Conservation (phyloP, 2,113 vertebrate species). For the Anolis carolinensis region DNA sequence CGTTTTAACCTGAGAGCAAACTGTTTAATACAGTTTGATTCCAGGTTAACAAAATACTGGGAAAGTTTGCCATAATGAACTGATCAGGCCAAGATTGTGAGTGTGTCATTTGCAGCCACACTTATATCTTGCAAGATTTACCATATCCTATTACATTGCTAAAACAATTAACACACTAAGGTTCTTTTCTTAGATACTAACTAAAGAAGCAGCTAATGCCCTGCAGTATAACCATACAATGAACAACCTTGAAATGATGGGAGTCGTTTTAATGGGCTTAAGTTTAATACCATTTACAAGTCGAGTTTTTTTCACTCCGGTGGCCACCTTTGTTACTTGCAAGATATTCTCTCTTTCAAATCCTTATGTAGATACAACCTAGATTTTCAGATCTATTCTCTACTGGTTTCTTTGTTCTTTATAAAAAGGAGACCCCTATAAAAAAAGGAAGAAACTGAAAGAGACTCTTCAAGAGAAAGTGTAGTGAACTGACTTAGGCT, state of each 20-base stretch:
- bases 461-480: not conserved
- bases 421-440: not conserved
- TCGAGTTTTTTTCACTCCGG: too few species aligned
- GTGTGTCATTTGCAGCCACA: not conserved
- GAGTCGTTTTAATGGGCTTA: not conserved
- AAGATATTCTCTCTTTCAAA: not conserved
- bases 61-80: not conserved
- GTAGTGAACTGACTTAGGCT: not conserved
- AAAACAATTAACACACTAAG: conserved; percentile 15
- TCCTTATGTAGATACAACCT: not conserved
- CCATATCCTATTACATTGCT: not conserved
- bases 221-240: not conserved
- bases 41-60: too few species aligned
- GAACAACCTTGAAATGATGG: conserved; percentile 13
- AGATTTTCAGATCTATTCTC: not conserved
- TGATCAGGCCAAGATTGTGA: not conserved
- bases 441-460: too few species aligned
- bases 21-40: too few species aligned
- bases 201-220: conserved; percentile 6
- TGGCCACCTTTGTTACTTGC: not conserved
- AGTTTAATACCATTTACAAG: not conserved
- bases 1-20: too few species aligned
- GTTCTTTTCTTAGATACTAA: not conserved
- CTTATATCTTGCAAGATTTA: not conserved
- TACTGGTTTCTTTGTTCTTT: not conserved